A percentile compares a stretch with the other conserved stretches of the same genome.
Conservation (phyloP, 2,113 vertebrate species). For the Henicopernis longicauda region DNA sequence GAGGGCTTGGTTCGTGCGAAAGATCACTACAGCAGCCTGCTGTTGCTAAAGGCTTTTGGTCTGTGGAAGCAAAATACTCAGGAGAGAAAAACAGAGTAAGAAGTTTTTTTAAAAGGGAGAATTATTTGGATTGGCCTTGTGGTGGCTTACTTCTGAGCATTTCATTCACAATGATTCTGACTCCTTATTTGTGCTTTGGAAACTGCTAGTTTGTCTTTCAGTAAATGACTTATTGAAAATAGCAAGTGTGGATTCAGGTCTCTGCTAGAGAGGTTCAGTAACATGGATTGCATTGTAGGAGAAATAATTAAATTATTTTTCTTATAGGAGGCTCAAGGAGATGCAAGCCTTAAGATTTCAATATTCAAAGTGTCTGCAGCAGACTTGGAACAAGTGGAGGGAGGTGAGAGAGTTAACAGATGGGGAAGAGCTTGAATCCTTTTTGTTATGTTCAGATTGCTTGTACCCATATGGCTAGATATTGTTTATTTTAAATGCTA, state of each 20-base stretch:
- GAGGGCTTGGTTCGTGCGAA: slow-evolving; percentile 21
- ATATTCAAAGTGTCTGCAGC: slow-evolving; percentile 12
- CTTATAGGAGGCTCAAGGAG: slow-evolving; percentile 50
- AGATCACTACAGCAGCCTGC: neutral
- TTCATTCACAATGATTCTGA: neutral
- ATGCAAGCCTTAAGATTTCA: slow-evolving; percentile 39
- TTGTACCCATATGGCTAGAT: neutral
- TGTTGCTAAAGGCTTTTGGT: slow-evolving; percentile 43
- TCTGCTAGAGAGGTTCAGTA: neutral
- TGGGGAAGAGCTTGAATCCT: neutral
- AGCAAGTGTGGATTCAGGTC: neutral
- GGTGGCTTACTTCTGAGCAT: neutral
- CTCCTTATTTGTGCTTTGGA: neutral
- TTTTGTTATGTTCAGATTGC: neutral
- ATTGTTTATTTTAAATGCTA: neutral
- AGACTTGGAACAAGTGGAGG: slow-evolving; percentile 71
- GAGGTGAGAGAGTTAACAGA: slow-evolving; percentile 62
- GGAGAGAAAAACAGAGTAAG: slow-evolving; percentile 65
- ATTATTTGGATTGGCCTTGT: neutral
- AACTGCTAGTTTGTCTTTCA: neutral
- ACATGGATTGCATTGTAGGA: neutral
- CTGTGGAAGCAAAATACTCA: slow-evolving; percentile 63
- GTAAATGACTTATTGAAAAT: neutral
- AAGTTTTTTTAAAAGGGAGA: neutral
- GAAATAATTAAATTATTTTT: neutral